Percentiles rank a stretch among this genome's conserved stretches.
Conservation (phyloP, 2,888 invertebrate species). For the Serripes groenlandicus region DNA sequence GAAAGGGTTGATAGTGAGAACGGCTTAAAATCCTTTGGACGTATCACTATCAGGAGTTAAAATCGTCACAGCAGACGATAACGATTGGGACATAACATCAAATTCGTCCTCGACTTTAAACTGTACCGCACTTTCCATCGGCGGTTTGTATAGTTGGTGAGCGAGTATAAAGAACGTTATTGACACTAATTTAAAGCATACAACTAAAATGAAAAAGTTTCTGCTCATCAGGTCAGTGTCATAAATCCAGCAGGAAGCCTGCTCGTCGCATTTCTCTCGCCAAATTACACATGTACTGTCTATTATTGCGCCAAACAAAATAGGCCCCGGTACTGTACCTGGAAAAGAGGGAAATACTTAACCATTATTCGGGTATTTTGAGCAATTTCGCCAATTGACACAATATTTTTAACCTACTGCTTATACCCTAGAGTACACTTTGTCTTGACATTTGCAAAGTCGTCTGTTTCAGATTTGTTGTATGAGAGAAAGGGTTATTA, state of each 20-base stretch:
- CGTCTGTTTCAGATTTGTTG: too few relatives aligned
- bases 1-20: not conserved
- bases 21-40: not conserved
- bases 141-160: constrained; percentile 88
- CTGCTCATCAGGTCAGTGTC: constrained; percentile 89
- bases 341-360: too few relatives aligned
- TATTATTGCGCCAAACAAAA: constrained; percentile 91
- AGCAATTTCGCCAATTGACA: too few relatives aligned
- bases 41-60: constrained; percentile 24
- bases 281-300: constrained; percentile 90
- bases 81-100: not conserved
- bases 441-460: too few relatives aligned
- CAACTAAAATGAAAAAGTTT: constrained; percentile 60
- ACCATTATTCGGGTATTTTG: too few relatives aligned
- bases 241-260: constrained; percentile 90
- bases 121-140: constrained; percentile 42
- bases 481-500: too few relatives aligned
- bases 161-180: constrained; percentile 88
- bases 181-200: constrained; percentile 60
- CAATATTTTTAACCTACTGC: too few relatives aligned
- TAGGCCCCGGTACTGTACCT: constrained; percentile 89
- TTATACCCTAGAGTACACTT: too few relatives aligned
- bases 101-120: constrained; percentile 32
- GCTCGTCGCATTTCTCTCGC: constrained; percentile 89
- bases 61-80: constrained; percentile 31